Percentiles rank a stretch among this genome's conserved stretches.
These are phyloP conservation scores for Megastigmus dorsalis DNA, from an alignment of 2,888 invertebrate genomes.

Conservation along the genomic window DNA sequence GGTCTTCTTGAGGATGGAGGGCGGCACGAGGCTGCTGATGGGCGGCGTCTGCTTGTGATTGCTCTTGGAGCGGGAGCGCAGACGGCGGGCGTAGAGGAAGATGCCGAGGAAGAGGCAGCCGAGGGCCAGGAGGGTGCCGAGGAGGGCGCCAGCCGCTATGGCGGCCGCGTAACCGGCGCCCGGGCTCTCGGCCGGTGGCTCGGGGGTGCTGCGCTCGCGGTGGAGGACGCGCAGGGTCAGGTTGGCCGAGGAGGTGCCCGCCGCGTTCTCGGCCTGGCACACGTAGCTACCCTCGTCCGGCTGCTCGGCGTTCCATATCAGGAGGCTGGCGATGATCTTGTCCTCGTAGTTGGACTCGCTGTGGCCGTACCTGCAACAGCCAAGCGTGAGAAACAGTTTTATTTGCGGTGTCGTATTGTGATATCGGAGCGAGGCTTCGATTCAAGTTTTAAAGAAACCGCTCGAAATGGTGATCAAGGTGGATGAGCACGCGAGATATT, in stretches of 20 bases:
- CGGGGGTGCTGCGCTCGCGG: slow-evolving; percentile 65
- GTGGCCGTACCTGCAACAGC: slow-evolving; percentile 67
- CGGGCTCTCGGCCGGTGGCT: slow-evolving; percentile 66
- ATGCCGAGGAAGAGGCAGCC: slow-evolving; percentile 68
- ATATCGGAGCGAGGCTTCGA: too few relatives aligned
- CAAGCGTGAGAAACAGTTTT: too few relatives aligned
- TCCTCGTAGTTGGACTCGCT: slow-evolving; percentile 64
- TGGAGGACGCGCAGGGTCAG: slow-evolving; percentile 86
- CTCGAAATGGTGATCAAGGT: too few relatives aligned
- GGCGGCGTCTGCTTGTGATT: slow-evolving; percentile 43
- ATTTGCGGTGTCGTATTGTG: too few relatives aligned
- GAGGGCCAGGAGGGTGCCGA: slow-evolving; percentile 68
- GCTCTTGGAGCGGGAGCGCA: slow-evolving; percentile 67
- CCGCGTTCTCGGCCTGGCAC: slow-evolving; percentile 90
- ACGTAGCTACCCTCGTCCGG: slow-evolving; percentile 89
- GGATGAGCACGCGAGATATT: too few relatives aligned
- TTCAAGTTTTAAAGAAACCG: too few relatives aligned
- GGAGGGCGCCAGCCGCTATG: slow-evolving; percentile 68
- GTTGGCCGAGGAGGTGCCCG: slow-evolving; percentile 86
- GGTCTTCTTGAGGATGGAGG: slow-evolving; percentile 74
- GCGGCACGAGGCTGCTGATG: slow-evolving; percentile 62
- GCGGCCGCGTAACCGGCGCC: slow-evolving; percentile 67
- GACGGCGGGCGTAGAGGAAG: slow-evolving; percentile 65
- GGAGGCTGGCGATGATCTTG: slow-evolving; percentile 65
- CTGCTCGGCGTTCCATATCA: slow-evolving; percentile 64